Conservation (phyloP, 2,113 vertebrate species). For the Piprites chloris region DNA sequence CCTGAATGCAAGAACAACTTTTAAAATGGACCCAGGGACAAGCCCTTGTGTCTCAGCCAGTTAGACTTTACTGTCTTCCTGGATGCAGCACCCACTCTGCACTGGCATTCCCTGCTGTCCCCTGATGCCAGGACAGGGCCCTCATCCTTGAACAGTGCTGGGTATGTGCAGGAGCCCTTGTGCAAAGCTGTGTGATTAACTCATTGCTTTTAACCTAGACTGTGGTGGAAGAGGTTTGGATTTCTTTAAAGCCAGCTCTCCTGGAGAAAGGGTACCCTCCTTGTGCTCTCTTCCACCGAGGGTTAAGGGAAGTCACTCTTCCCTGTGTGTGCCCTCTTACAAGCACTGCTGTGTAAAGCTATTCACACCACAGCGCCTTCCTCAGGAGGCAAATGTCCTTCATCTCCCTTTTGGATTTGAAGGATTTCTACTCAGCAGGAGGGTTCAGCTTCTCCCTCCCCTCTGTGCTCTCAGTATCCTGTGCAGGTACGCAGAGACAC, state of each 20-base stretch:
- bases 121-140: not conserved
- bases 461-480: accelerated
- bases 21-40: not conserved
- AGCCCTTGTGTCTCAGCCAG: not conserved
- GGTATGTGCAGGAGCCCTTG: not conserved
- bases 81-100: accelerated
- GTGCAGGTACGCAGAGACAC: accelerated
- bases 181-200: not conserved
- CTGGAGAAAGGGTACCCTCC: not conserved
- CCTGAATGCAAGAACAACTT: not conserved
- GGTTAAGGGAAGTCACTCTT: accelerated
- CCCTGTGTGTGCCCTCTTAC: not conserved
- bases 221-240: not conserved
- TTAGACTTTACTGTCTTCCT: not conserved
- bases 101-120: not conserved
- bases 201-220: not conserved
- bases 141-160: accelerated
- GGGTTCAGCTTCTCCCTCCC: not conserved
- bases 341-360: not conserved
- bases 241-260: not conserved
- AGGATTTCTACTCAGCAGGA: not conserved
- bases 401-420: not conserved
- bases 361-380: not conserved
- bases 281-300: not conserved
- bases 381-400: not conserved